These are phyloP conservation scores for Percopsis transmontana DNA, from an alignment of 2,113 vertebrate species.

Conservation along the genomic window DNA sequence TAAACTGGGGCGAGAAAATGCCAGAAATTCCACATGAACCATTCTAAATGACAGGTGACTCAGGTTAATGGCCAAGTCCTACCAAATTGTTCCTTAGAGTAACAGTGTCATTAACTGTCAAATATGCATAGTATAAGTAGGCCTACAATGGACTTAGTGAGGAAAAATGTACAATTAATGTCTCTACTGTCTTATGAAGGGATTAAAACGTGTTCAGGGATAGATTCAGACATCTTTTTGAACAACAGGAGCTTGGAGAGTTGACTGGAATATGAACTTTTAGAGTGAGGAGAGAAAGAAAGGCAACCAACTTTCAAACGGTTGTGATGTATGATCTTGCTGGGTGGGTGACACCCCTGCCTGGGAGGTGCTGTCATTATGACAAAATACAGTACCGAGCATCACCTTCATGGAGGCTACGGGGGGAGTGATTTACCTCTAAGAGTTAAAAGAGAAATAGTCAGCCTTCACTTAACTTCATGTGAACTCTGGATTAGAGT, in stretches of 20 bases:
- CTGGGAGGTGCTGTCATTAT: too few species aligned
- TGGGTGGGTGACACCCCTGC: too few species aligned
- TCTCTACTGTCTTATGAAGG: neutral
- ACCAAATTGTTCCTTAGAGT: slow-evolving; percentile 11
- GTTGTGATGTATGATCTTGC: too few species aligned
- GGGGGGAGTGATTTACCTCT: too few species aligned
- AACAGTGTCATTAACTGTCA: too few species aligned
- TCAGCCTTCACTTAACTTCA: neutral
- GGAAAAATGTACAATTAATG: slow-evolving; percentile 2
- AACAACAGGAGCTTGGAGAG: neutral
- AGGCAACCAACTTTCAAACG: too few species aligned
- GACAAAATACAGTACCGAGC: too few species aligned
- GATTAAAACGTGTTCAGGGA: neutral
- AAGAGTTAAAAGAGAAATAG: neutral
- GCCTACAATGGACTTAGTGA: neutral
- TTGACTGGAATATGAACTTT: too few species aligned
- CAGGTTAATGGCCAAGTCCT: neutral
- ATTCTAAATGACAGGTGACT: slow-evolving; percentile 9
- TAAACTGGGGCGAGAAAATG: slow-evolving; percentile 12
- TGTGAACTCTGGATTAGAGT: neutral
- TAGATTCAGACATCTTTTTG: neutral
- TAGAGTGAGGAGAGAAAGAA: too few species aligned
- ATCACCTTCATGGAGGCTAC: too few species aligned
- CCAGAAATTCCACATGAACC: neutral
- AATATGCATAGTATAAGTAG: slow-evolving; percentile 1